These are phyloP conservation scores for Alectoris magna DNA, from an alignment of 2,797 vertebrate genomes.

Conservation along the genomic window DNA sequence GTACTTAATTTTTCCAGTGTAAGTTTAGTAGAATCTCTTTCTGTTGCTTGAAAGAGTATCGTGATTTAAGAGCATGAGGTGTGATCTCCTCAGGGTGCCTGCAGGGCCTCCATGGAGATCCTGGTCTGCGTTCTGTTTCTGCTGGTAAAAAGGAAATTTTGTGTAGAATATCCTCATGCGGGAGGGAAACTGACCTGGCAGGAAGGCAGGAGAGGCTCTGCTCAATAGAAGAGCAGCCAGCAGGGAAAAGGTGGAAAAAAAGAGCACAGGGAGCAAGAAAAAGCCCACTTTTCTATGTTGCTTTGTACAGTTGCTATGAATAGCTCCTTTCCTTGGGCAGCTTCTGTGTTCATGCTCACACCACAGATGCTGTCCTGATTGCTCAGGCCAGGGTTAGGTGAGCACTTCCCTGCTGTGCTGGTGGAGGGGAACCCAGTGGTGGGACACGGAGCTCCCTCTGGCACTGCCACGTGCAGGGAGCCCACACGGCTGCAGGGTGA, in stretches of 20 bases:
- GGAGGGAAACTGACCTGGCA: background rate
- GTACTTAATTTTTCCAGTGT: background rate
- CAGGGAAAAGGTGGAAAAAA: background rate
- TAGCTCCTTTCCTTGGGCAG: background rate
- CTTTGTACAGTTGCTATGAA: background rate
- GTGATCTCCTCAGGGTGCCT: background rate
- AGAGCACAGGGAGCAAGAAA: background rate
- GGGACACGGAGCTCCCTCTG: background rate
- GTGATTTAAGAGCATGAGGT: background rate
- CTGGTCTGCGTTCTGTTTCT: background rate
- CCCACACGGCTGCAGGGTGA: no score
- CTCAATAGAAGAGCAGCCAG: background rate
- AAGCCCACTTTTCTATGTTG: background rate
- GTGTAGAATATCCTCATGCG: background rate
- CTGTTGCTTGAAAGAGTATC: background rate
- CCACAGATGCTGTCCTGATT: background rate
- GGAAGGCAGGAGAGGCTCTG: background rate
- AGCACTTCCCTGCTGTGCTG: rapidly evolving
- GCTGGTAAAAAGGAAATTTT: background rate
- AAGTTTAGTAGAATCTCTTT: background rate
- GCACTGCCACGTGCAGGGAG: no score
- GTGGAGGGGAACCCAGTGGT: background rate
- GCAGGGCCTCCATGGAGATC: background rate
- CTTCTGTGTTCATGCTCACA: background rate
- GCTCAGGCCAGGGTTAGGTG: no score